phyloP scores from a whole-genome alignment of 2,888 invertebrate genomes.

The Dione vanillae region DNA sequence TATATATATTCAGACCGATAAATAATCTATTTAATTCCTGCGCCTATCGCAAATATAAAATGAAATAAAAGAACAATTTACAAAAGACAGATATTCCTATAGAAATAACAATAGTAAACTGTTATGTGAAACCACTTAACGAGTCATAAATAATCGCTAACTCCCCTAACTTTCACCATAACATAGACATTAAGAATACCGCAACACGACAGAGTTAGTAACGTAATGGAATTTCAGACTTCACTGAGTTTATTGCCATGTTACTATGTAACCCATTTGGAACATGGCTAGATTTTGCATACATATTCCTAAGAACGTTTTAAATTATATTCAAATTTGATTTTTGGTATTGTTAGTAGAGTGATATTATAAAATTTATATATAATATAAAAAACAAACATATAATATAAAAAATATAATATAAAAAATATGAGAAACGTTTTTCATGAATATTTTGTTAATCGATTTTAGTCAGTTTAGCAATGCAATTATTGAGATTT shows the following conservation, averaged over 20 bases:
- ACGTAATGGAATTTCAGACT: conserved; percentile 37
- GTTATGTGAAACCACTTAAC: not conserved
- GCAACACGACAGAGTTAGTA: conserved; percentile 36
- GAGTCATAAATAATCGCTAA: conserved; percentile 12
- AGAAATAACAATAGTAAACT: not conserved
- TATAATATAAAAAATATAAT: no score
- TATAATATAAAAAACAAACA: no score
- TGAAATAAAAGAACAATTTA: not conserved
- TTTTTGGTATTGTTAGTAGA: no score
- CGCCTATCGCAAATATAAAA: no score
- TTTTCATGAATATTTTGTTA: no score
- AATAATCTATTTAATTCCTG: no score
- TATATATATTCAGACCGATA: no score
- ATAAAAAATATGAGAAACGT: no score
- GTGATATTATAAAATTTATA: no score
- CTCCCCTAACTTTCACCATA: conserved; percentile 20
- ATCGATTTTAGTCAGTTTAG: no score
- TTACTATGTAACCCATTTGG: conserved; percentile 24
- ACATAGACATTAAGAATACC: conserved; percentile 33
- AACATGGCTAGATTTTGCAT: conserved; percentile 16
- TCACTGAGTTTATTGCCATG: conserved; percentile 34
- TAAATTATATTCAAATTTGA: not conserved
- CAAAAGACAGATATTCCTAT: not conserved
- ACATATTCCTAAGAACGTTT: not conserved
- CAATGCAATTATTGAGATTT: no score